Percentiles rank a stretch among this genome's conserved stretches.
These are phyloP conservation scores for Pristis pectinata DNA, from an alignment of 2,797 vertebrate species.

Conservation along the genomic window DNA sequence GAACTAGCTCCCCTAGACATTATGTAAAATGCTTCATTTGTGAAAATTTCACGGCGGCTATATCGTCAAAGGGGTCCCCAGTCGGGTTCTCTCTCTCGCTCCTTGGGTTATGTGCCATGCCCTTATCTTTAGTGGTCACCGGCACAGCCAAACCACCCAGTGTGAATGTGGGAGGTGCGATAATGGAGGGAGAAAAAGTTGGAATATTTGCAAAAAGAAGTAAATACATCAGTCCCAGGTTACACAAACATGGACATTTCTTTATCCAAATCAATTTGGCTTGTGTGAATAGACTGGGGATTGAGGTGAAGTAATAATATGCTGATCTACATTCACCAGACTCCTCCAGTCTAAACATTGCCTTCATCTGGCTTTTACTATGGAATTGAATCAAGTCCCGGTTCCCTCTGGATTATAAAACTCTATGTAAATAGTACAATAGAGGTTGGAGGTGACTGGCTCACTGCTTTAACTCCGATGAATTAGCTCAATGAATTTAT, in stretches of 20 bases:
- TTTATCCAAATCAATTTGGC: constrained; percentile 7
- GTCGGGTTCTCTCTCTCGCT: not conserved
- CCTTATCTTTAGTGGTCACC: not conserved
- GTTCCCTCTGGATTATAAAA: constrained; percentile 25
- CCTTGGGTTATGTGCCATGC: not conserved
- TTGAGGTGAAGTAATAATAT: constrained; percentile 19
- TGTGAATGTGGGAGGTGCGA: not conserved
- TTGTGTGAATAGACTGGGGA: not conserved
- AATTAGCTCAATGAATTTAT: constrained; percentile 35
- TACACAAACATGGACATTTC: constrained; percentile 21
- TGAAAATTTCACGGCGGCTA: not conserved
- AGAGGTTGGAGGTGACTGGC: constrained; percentile 17
- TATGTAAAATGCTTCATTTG: not conserved
- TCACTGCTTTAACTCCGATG: constrained; percentile 8
- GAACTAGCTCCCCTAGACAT: not conserved
- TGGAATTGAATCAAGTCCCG: constrained; percentile 27
- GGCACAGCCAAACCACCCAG: not conserved
- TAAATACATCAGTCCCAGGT: not conserved
- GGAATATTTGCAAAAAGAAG: too few species aligned
- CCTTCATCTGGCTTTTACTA: constrained; percentile 25
- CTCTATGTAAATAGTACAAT: constrained; percentile 37
- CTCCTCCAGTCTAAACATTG: constrained; percentile 3
- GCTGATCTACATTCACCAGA: constrained; percentile 26
- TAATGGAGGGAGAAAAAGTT: not conserved
- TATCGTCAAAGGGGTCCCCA: not conserved